Base-by-base conservation (phyloP, 2,113 vertebrate genomes). In the Pelmatolapia mariae region DNA sequence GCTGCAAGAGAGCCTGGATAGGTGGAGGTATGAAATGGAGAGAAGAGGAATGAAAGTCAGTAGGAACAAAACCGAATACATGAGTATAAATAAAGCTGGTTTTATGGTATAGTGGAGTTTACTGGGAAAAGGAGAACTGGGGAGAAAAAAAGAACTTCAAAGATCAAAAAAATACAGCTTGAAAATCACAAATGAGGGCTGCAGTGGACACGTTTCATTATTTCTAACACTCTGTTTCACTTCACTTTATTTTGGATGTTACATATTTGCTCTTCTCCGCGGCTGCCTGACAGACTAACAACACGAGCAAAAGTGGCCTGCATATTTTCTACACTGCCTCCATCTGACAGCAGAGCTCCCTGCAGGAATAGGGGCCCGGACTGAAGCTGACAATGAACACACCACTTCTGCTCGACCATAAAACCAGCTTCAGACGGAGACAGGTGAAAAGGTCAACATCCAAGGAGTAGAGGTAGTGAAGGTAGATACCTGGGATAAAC, bases 371-470 rank as follows among this genome's bases (percentile, higher is more conserved):
- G 31, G 31, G 57, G 5, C 3, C 26, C 1, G 1, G 61, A 66
- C 59, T 36, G 59, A 36, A 63, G 59, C 59, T 19, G 16, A 63
- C 29, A 63, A 33, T 63, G 10, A 36, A 7, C 29, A 19, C 59
- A 66, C 61, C 0, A 0, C 18, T 36, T 66, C 31, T 66, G 61
- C 59, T 63, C 31, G 6, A 63, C 4, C 31, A 63, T n/a, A 63
- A 63, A 63, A 63, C 59, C 31, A n/a, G 31, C 59, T 36, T 63
- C 59, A 63, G 59, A 63, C 4, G 4, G 10, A 63, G 18, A 63
- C 31, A 1, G 31, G 31, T 63, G 59, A 12, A 63, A 63, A 7
- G 59, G 29, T 63, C 57, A 61, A 19, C 59, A 63, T 33, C 59
- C 59, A 63, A 36, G 59, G 59, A 63, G 10, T 36, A 66, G 61